These are phyloP conservation scores for Emydura subglobosa DNA, from an alignment of 2,113 vertebrate genomes.

Conservation along the genomic window DNA sequence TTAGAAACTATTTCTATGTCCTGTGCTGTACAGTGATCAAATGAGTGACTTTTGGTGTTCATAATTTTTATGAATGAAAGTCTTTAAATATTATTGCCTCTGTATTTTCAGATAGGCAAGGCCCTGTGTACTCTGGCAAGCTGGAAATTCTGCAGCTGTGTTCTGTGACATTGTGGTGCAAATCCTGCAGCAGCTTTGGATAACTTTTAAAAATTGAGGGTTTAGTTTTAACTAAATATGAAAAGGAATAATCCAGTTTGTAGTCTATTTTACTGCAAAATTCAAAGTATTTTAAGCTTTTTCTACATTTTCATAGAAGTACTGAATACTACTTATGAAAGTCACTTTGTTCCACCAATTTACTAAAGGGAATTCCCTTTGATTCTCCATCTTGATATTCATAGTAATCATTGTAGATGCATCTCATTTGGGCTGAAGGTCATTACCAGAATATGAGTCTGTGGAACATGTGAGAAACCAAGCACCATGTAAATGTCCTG, in stretches of 20 bases:
- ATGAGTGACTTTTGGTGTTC: neutral
- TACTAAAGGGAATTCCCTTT: neutral
- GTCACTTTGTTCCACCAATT: neutral
- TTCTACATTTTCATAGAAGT: neutral
- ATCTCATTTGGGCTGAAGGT: neutral
- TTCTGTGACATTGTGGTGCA: neutral
- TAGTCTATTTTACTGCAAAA: neutral
- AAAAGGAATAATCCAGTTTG: neutral
- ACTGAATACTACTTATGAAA: neutral
- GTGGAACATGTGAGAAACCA: neutral
- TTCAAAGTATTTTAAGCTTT: neutral
- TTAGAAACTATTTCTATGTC: neutral
- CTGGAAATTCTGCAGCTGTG: neutral
- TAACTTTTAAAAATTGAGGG: neutral
- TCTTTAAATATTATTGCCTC: neutral
- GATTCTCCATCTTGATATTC: neutral
- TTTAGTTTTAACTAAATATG: neutral
- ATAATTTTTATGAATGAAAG: neutral
- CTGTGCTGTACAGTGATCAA: neutral
- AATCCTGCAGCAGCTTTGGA: neutral
- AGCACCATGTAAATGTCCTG: fast-evolving
- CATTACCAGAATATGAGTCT: neutral
- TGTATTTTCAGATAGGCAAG: neutral
- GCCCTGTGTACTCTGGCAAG: neutral
- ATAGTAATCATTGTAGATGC: fast-evolving